Base-by-base conservation (phyloP, 1,140 invertebrate species). In the Protaetia brevitarsis region DNA sequence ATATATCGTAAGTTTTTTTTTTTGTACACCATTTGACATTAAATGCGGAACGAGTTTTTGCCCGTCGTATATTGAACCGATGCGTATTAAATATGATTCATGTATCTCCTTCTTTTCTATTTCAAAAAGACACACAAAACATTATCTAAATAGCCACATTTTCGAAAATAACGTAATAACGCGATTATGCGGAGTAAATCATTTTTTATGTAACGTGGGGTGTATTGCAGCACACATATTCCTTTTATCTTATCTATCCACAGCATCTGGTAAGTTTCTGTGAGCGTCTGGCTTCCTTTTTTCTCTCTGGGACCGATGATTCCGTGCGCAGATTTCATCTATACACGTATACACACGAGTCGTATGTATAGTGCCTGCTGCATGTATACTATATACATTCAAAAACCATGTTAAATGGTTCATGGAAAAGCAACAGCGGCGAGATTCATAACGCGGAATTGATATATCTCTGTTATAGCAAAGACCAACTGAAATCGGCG, bases 361-460 rank as follows among this genome's bases (percentile, higher is more conserved):
- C n/a, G n/a, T n/a, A n/a, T n/a, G n/a, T n/a, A n/a, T n/a, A n/a
- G n/a, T n/a, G n/a, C n/a, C n/a, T n/a, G n/a, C n/a, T n/a, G n/a
- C n/a, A n/a, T n/a, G n/a, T n/a, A n/a, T n/a, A n/a, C n/a, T 51
- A 23, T 51, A 51, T 51, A 23, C 41, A 19, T 23, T 8, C 41
- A 51, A 19, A 23, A 51, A 16, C 19, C 41, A 66, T 72, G 72
- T 73, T 72, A 72, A 73, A 73, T 72, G 70, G 68, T 64, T 70
- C 69, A 73, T 73, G 66, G 37, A 62, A 70, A 69, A 70, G 65
- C 67, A 66, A 41, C n/a, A 51, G 16, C 41, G 16, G 19, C 13
- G 41, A 51, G 13, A 51, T 23, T 19, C 69, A 72, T 71, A 73
- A 73, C 71, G 70, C 60, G 58, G 65, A 73, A 73, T 72, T 73